These are phyloP conservation scores for Eupsittula cactorum DNA, from an alignment of 2,113 vertebrate species.

Conservation along the genomic window DNA sequence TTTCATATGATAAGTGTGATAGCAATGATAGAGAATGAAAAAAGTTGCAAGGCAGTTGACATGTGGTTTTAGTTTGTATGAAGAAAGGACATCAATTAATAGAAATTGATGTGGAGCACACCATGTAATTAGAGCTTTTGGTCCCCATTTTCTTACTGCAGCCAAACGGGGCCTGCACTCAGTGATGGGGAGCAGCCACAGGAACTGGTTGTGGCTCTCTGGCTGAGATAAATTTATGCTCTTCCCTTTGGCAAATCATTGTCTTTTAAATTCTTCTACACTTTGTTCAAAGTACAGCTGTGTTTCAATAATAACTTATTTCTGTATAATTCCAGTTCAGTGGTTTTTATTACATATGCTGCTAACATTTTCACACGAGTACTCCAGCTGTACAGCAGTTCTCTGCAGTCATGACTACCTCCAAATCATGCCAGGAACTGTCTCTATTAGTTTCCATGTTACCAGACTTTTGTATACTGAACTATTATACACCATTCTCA, in stretches of 20 bases:
- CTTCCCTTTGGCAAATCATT: constrained; percentile 54
- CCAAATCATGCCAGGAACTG: constrained; percentile 2
- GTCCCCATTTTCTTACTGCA: background rate
- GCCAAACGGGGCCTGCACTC: background rate
- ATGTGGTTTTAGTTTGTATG: background rate
- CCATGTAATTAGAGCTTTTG: background rate
- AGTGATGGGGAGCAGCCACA: background rate
- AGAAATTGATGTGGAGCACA: background rate
- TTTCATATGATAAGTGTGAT: constrained; percentile 13
- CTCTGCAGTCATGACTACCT: background rate
- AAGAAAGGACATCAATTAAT: background rate
- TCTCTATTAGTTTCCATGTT: background rate
- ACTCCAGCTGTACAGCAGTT: constrained; percentile 19
- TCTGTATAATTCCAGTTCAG: constrained; percentile 36
- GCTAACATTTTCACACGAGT: constrained; percentile 56
- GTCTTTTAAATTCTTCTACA: constrained; percentile 26
- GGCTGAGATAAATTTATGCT: constrained; percentile 44
- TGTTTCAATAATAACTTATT: constrained; percentile 58
- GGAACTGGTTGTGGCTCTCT: constrained; percentile 51
- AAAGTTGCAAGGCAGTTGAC: background rate
- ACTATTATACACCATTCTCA: background rate
- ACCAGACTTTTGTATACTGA: background rate
- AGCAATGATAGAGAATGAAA: background rate
- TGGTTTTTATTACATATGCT: constrained; percentile 47
- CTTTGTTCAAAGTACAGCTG: constrained; percentile 59